Evolutionary conservation across 2,797 vertebrate genomes (phyloP).

Genomic region (Dermochelys coriacea): DNA sequence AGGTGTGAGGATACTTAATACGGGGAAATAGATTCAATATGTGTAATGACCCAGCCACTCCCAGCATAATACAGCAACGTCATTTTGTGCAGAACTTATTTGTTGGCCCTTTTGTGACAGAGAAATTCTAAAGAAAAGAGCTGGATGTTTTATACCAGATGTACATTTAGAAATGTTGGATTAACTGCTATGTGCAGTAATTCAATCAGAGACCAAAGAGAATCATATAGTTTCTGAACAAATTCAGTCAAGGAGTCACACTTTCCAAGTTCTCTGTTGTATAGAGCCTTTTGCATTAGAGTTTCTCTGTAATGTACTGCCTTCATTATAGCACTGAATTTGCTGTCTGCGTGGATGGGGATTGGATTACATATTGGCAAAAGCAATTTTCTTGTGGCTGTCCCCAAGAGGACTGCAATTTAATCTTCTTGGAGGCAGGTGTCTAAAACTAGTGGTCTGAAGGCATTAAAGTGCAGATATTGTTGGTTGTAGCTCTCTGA

Average conservation of each 20-base stretch:
- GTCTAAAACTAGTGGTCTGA: background rate
- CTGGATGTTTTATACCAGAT: background rate
- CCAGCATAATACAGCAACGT: background rate
- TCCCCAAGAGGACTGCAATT: background rate
- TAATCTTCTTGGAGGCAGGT: background rate
- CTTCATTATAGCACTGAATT: background rate
- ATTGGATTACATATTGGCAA: background rate
- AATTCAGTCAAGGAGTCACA: background rate
- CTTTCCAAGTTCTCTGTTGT: background rate
- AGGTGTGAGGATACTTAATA: too few relatives aligned
- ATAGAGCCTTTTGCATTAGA: background rate
- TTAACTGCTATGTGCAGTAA: background rate
- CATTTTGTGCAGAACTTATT: background rate
- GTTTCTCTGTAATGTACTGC: background rate
- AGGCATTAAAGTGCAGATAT: background rate
- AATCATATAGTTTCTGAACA: background rate
- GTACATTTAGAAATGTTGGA: background rate
- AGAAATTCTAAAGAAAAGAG: background rate
- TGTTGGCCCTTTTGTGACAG: background rate
- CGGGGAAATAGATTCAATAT: too few relatives aligned
- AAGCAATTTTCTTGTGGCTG: background rate
- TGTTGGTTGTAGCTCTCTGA: background rate
- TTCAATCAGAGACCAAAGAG: background rate
- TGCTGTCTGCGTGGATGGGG: background rate
- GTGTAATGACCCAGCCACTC: too few relatives aligned